Evolutionary conservation across 1,140 invertebrate genomes (phyloP).

Genomic region (Lordiphosa mommai): DNA sequence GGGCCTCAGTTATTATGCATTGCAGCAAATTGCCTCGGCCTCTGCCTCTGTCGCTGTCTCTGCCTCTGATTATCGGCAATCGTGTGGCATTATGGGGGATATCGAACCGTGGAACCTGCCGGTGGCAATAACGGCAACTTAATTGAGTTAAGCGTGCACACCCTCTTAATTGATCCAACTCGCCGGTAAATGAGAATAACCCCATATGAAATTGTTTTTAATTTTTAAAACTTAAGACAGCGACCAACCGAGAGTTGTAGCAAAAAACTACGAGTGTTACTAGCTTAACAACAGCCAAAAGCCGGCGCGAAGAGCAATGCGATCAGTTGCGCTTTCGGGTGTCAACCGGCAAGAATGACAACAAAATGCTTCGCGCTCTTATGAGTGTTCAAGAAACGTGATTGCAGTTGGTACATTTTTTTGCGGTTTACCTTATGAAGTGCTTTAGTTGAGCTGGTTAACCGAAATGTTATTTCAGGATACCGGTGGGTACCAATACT

Average conservation of each 20-base stretch:
- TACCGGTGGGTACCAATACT: no score
- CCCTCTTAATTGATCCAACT: slow-evolving; percentile 62
- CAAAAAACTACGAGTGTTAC: no score
- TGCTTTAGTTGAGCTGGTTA: slow-evolving; percentile 1
- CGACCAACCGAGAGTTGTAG: no score
- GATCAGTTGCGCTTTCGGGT: slow-evolving; percentile 41
- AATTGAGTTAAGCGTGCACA: slow-evolving; percentile 61
- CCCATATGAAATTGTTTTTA: no score
- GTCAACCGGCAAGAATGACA: slow-evolving; percentile 66
- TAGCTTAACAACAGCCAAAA: no score
- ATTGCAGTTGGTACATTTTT: slow-evolving; percentile 24
- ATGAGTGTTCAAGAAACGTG: slow-evolving; percentile 54
- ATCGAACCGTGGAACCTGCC: slow-evolving; percentile 10
- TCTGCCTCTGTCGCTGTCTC: slow-evolving; percentile 9
- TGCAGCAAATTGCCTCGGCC: slow-evolving; percentile 53
- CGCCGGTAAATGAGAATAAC: slow-evolving; percentile 33
- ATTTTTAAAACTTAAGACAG: no score
- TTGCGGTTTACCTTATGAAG: slow-evolving; percentile 16
- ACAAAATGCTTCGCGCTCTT: slow-evolving; percentile 70
- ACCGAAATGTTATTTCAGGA: no score
- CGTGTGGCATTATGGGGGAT: slow-evolving; percentile 53
- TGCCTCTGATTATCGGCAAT: slow-evolving; percentile 37
- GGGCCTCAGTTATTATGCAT: slow-evolving; percentile 69
- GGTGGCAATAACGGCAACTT: slow-evolving; percentile 30
- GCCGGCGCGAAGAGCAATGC: slow-evolving; percentile 18